Base-by-base conservation (phyloP, 2,888 invertebrate genomes). In the Muscina levida region DNA sequence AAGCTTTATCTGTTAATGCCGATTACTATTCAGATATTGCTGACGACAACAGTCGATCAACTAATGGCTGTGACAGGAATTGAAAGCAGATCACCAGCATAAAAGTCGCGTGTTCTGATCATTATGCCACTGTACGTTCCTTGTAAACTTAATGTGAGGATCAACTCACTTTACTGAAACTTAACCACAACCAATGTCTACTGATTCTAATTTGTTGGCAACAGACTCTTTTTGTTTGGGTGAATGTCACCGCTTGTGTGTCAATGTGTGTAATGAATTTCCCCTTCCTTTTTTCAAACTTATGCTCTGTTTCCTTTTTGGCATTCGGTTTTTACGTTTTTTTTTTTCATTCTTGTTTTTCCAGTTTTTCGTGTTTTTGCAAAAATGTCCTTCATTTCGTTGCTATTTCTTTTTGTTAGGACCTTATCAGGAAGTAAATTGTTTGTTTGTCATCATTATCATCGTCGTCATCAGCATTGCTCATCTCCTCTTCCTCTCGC, bases 371-470 rank as follows among this genome's bases (percentile, higher is more conserved):
- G n/a, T n/a, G 42, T 53, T 59, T 56, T 31, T 1, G 17, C n/a
- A 19, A 37, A 56, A 68, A 42, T 75, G 59, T 62, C 68, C 68
- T 75, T 51, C 66, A 57, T 65, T 73, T 65, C 31, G n/a, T 59
- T 59, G 6, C 17, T 57, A 2, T n/a, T 56, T 31, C 31, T 56
- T 56, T 31, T 56, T 26, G 26, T 57, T 15, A 31, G 1, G 15
- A 62, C 46, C 44, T 53, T 72, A 59, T 79, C 71, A 59, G 74
- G 71, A 79, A 68, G 75, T 68, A 72, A 75, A 72, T 78, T 24
- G 67, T 71, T 71, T 65, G 73, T 72, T 71, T 71, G 70, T 67
- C 78, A 78, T 65, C 66, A 51, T 68, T 24, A 11, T 48, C 56
- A 57, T 66, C 71, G 24, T 42, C 22, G 22, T 17, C 31, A 31